A percentile compares a stretch with the other conserved stretches of the same genome.
Conservation (phyloP, 2,113 vertebrate species). For the Mormoops blainvillei region DNA sequence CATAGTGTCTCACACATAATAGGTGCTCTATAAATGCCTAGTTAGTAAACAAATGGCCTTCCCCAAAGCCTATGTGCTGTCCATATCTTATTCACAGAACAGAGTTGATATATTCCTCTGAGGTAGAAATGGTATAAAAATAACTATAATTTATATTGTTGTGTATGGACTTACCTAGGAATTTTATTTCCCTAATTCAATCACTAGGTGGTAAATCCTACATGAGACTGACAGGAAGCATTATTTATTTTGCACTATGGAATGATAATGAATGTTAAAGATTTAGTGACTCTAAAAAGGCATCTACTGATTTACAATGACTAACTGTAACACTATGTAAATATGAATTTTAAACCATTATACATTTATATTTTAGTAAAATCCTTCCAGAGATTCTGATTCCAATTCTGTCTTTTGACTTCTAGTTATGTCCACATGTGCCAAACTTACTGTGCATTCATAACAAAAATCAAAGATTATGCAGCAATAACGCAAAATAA, state of each 20-base stretch:
- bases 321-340: not conserved
- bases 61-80: not conserved
- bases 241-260: conserved; percentile 15
- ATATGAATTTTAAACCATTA: conserved; percentile 24
- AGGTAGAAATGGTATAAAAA: conserved; percentile 21
- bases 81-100: conserved; percentile 17
- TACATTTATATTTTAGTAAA: conserved; percentile 4
- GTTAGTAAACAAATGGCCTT: conserved; percentile 1
- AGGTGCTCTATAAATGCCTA: not conserved
- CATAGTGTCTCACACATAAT: not conserved
- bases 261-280: conserved; percentile 34
- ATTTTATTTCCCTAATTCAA: conserved; percentile 44
- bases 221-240: not conserved
- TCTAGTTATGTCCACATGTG: not conserved
- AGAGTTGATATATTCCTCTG: not conserved
- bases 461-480: not conserved
- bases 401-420: not conserved
- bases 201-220: conserved; percentile 9
- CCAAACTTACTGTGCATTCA: not conserved
- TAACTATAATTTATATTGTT: conserved; percentile 29
- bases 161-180: not conserved
- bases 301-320: conserved; percentile 38
- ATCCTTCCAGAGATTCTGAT: not conserved
- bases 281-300: conserved; percentile 37
- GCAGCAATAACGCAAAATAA: not conserved